phyloP scores from a whole-genome alignment of 2,797 vertebrate genomes.

The Sternotherus odoratus region DNA sequence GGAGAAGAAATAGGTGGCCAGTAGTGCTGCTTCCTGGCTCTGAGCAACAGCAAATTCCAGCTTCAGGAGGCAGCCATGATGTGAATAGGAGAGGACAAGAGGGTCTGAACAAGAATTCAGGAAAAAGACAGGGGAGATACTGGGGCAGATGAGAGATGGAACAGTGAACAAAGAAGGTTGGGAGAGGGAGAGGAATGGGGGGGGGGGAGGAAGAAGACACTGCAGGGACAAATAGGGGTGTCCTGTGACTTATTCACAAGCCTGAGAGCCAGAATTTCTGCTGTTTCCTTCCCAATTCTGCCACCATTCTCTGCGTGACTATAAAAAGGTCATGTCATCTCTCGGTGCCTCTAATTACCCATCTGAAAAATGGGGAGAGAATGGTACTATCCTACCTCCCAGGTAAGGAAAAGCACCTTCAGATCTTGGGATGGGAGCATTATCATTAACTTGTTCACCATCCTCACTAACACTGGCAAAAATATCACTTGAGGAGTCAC shows the following conservation, averaged over 20 bases:
- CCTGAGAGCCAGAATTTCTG: neutral
- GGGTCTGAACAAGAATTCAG: neutral
- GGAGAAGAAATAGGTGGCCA: neutral
- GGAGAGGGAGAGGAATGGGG: neutral
- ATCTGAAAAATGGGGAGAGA: neutral
- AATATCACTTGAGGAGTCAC: neutral
- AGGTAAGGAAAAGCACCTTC: neutral
- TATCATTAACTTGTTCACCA: neutral
- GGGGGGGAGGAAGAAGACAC: neutral
- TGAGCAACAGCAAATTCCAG: neutral
- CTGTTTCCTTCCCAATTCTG: neutral
- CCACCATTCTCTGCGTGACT: neutral
- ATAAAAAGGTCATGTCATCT: neutral
- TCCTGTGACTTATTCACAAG: neutral
- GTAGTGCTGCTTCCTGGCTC: neutral
- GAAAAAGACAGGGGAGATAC: no score
- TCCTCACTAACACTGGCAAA: neutral
- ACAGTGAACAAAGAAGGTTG: fast-evolving
- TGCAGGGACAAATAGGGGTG: neutral
- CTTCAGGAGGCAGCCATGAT: neutral
- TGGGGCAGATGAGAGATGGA: neutral
- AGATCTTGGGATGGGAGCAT: neutral
- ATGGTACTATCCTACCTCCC: neutral
- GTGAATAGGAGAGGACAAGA: neutral
- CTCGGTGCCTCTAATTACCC: neutral